Evolutionary conservation across 1,140 invertebrate species (phyloP).

Genomic region (Stratiolaelaps scimitus): DNA sequence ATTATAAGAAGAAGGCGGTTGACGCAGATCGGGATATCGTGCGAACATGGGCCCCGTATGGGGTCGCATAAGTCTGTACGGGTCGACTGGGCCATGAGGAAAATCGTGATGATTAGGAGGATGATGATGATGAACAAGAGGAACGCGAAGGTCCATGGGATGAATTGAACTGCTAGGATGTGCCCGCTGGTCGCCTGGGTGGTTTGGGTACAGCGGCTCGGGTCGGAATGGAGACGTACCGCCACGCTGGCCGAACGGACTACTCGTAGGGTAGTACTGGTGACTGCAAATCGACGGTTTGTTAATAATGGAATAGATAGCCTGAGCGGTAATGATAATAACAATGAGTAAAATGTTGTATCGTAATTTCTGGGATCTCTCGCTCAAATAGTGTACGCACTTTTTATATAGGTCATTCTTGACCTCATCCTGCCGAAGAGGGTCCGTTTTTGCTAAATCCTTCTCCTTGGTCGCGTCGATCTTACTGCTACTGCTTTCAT

Average conservation of each 20-base stretch:
- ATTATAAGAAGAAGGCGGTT: not conserved
- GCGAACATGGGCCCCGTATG: slow-evolving; percentile 11
- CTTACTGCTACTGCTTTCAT: not conserved
- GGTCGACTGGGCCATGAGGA: not conserved
- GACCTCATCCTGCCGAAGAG: not conserved
- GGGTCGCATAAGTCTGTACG: not conserved
- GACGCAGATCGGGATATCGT: slow-evolving; percentile 1
- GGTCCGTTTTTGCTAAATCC: not conserved
- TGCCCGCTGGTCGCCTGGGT: not conserved
- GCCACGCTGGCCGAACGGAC: slow-evolving; percentile 10
- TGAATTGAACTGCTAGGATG: no score
- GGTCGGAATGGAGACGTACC: slow-evolving; percentile 7
- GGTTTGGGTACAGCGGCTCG: not conserved
- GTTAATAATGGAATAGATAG: not conserved
- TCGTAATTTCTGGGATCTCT: no score
- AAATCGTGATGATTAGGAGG: not conserved
- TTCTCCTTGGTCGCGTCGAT: not conserved
- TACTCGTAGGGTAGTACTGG: slow-evolving; percentile 25
- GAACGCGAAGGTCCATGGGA: no score
- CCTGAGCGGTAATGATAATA: no score
- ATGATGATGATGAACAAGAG: not conserved
- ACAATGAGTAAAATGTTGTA: no score
- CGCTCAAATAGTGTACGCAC: not conserved
- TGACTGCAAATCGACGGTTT: slow-evolving; percentile 5
- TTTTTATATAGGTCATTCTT: slow-evolving; percentile 20